These are phyloP conservation scores for Anneissia japonica DNA, from an alignment of 35 echinoderm and acorn worm species.

Conservation along the genomic window DNA sequence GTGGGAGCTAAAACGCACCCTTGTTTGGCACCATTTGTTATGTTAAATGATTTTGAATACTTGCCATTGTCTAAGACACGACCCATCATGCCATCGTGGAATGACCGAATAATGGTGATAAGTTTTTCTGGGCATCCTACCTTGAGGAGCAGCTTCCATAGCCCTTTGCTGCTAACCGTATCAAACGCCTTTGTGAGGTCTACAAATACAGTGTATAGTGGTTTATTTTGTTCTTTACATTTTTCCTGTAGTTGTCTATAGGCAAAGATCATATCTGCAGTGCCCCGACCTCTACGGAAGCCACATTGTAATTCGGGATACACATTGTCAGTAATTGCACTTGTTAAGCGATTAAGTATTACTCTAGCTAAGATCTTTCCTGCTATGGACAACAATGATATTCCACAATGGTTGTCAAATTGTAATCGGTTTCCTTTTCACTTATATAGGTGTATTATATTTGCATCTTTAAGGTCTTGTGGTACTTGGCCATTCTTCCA, in stretches of 20 bases:
- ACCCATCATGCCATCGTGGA: slow-evolving; percentile 2
- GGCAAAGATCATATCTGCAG: slow-evolving; percentile 48
- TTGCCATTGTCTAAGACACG: not conserved
- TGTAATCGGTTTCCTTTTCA: not conserved
- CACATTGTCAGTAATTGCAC: not conserved
- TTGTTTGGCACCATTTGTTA: slow-evolving; percentile 1
- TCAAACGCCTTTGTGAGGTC: slow-evolving; percentile 18
- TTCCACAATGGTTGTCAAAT: not conserved
- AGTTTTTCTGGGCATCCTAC: not conserved
- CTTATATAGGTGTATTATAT: not conserved
- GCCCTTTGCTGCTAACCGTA: slow-evolving; percentile 1
- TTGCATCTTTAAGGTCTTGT: not conserved
- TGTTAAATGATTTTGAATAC: not conserved
- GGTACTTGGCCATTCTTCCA: not conserved
- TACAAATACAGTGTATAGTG: slow-evolving; percentile 7
- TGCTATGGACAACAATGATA: slow-evolving; percentile 1
- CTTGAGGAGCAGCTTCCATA: slow-evolving; percentile 3
- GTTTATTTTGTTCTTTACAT: not conserved
- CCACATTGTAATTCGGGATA: slow-evolving; percentile 26
- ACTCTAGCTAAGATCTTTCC: not conserved
- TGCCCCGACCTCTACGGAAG: slow-evolving; percentile 24
- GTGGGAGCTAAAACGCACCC: not conserved
- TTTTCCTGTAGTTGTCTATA: slow-evolving; percentile 31
- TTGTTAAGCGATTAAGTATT: not conserved
- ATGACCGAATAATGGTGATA: not conserved